Conservation (phyloP, 2,113 vertebrate species). For the Epinephelus lanceolatus region DNA sequence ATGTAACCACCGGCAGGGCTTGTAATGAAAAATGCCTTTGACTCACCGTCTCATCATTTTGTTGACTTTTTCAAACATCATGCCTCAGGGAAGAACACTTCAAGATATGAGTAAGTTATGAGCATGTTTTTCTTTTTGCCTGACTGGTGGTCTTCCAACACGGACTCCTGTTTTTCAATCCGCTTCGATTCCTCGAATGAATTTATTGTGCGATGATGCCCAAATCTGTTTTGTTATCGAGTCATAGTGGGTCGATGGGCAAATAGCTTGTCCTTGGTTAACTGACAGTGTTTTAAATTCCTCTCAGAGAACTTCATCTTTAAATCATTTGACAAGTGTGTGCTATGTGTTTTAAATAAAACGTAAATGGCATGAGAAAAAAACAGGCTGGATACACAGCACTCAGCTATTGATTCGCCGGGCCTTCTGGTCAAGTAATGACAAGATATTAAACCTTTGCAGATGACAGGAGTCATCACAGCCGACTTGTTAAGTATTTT, state of each 20-base stretch:
- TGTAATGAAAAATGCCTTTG: constrained; percentile 49
- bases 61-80: constrained; percentile 32
- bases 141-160: background rate
- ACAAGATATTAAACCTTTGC: constrained; percentile 40
- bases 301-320: background rate
- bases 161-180: constrained; percentile 6
- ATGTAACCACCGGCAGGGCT: constrained; percentile 33
- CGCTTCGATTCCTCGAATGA: background rate
- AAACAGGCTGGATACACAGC: background rate
- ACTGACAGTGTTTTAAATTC: background rate
- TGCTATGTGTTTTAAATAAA: background rate
- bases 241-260: background rate
- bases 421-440: constrained; percentile 28
- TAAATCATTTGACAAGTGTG: background rate
- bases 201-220: background rate
- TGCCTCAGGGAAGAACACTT: constrained; percentile 47
- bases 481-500: constrained; percentile 40
- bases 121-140: constrained; percentile 12
- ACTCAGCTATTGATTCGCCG: background rate
- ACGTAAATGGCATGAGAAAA: background rate
- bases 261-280: background rate
- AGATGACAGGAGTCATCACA: constrained; percentile 30
- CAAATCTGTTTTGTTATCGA: background rate
- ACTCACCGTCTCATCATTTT: constrained; percentile 38
- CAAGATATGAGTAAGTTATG: constrained; percentile 21